phyloP scores from a whole-genome alignment of 2,797 vertebrate genomes.

The Myripristis murdjan region DNA sequence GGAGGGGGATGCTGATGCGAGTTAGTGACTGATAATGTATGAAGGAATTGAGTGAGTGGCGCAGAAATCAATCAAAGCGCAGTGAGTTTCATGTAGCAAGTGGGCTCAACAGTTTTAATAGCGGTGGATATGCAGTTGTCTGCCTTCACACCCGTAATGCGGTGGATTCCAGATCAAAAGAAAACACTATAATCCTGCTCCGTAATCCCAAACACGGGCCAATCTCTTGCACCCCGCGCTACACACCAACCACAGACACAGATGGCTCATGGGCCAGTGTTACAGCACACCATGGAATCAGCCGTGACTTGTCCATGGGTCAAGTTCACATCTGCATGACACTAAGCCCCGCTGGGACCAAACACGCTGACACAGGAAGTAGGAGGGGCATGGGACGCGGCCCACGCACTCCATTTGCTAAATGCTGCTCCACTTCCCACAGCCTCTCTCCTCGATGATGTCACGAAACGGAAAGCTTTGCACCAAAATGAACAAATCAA shows the following conservation, averaged over 20 bases:
- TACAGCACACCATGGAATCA: conserved; percentile 29
- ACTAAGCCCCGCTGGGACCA: conserved; percentile 34
- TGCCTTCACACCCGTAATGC: conserved; percentile 49
- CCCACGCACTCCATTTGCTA: too few species aligned
- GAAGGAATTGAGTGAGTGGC: conserved; percentile 35
- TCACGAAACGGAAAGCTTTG: too few species aligned
- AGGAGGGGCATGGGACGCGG: not conserved
- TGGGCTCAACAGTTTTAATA: conserved; percentile 49
- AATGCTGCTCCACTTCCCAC: too few species aligned
- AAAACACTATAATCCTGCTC: conserved; percentile 46
- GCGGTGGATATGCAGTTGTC: conserved; percentile 33
- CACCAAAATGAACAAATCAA: conserved; percentile 11
- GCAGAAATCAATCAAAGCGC: conserved; percentile 56
- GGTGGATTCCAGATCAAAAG: conserved; percentile 47
- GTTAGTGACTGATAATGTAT: conserved; percentile 24
- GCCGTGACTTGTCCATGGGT: conserved; percentile 22
- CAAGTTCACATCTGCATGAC: conserved; percentile 33
- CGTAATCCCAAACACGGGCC: conserved; percentile 41
- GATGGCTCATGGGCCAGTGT: conserved; percentile 39
- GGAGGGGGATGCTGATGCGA: conserved; percentile 47
- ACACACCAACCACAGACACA: conserved; percentile 38
- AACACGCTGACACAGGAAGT: conserved; percentile 9
- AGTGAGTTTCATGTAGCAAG: conserved; percentile 27
- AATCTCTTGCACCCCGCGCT: conserved; percentile 1
- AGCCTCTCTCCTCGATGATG: too few species aligned